Evolutionary conservation across 1,140 invertebrate species (phyloP).

Genomic region (Gryllus bimaculatus): DNA sequence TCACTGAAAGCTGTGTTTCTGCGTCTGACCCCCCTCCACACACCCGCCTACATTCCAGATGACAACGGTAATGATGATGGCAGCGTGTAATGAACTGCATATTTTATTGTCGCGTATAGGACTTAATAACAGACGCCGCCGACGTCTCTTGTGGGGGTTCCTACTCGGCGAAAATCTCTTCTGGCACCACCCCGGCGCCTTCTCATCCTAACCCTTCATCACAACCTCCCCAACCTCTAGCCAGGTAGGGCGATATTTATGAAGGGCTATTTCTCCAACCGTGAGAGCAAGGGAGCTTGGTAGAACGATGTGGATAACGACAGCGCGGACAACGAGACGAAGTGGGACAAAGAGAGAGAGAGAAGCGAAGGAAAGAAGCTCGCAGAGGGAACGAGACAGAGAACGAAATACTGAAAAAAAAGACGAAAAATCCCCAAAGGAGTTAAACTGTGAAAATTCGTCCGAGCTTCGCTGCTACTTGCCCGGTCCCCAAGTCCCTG

Average conservation of each 20-base stretch:
- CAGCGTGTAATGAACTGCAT: background rate
- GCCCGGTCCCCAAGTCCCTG: background rate
- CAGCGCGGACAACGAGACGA: too few species aligned
- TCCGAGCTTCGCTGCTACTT: background rate
- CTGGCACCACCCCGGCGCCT: background rate
- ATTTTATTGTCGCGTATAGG: background rate
- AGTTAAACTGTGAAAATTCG: conserved; percentile 1
- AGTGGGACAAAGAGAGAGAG: background rate
- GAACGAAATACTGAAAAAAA: background rate
- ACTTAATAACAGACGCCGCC: background rate
- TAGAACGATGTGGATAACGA: background rate
- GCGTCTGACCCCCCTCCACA: too few species aligned
- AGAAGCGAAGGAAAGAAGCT: background rate
- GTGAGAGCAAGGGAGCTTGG: background rate
- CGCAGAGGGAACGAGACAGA: background rate
- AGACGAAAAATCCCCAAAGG: background rate
- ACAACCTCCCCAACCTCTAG: background rate
- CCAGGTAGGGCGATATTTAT: background rate
- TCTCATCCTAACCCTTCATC: background rate
- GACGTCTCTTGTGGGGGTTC: too few species aligned
- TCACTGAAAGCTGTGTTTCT: too few species aligned
- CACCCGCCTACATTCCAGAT: background rate
- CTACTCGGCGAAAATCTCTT: background rate
- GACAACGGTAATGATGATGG: background rate
- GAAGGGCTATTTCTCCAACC: background rate